These are phyloP conservation scores for Neocrepidodera transversa DNA, from an alignment of 2,888 invertebrate genomes.

Conservation along the genomic window DNA sequence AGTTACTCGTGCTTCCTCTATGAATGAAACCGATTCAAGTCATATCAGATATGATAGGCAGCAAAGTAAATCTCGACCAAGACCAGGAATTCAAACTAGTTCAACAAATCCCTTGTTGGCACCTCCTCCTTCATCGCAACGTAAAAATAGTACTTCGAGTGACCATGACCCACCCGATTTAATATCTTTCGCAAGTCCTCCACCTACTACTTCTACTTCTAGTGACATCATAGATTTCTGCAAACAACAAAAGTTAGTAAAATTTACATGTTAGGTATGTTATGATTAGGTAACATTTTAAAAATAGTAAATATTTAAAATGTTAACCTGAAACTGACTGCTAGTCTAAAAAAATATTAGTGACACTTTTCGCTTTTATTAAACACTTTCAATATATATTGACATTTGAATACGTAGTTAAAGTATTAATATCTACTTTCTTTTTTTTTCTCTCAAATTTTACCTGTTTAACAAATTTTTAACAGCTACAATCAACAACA, in stretches of 20 bases:
- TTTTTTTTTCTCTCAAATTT: no score
- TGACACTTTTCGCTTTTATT: no score
- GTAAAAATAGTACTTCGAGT: conserved; percentile 60
- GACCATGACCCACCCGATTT: conserved; percentile 66
- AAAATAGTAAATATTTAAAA: no score
- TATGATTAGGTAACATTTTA: background rate
- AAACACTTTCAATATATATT: no score
- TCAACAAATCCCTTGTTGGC: conserved; percentile 61
- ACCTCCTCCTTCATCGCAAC: conserved; percentile 58
- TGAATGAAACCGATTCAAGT: conserved; percentile 55
- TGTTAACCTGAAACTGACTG: no score
- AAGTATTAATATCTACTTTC: no score
- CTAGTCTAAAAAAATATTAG: no score
- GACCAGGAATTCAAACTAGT: conserved; percentile 65
- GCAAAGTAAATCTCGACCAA: conserved; percentile 64
- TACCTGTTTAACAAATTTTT: no score
- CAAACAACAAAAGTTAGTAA: conserved; percentile 64
- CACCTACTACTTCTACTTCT: conserved; percentile 64
- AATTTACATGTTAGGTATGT: background rate
- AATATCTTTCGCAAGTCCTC: conserved; percentile 75
- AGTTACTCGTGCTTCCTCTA: conserved; percentile 57
- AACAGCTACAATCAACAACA: conserved; percentile 31
- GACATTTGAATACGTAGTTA: no score
- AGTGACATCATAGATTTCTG: conserved; percentile 68
- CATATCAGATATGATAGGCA: conserved; percentile 55